A percentile compares a stretch with the other conserved stretches of the same genome.
phyloP scores from a whole-genome alignment of 1,140 invertebrate species.

The Lanistes nyassanus region DNA sequence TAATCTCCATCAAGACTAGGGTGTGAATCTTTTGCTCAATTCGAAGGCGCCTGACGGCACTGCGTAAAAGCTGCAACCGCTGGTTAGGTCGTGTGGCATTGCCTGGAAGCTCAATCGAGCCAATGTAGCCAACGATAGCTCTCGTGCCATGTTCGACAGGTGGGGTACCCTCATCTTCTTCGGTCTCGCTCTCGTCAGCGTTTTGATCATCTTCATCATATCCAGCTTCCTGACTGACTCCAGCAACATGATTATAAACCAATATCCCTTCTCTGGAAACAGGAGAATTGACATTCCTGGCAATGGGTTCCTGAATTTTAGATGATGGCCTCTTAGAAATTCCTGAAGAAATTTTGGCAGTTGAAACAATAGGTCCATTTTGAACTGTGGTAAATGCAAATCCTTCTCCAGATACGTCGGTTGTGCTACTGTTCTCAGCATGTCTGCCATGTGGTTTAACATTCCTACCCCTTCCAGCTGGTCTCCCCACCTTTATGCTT shows the following conservation, averaged over 20 bases:
- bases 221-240: slow-evolving; percentile 31
- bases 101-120: slow-evolving; percentile 94
- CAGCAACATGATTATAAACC: neutral
- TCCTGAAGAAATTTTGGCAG: slow-evolving; percentile 33
- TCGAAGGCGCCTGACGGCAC: slow-evolving; percentile 87
- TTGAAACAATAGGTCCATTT: slow-evolving; percentile 25
- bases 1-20: slow-evolving; percentile 85
- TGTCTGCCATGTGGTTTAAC: neutral
- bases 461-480: neutral
- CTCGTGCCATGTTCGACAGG: slow-evolving; percentile 71
- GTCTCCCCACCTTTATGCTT: slow-evolving; percentile 3
- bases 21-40: slow-evolving; percentile 90
- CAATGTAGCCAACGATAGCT: slow-evolving; percentile 91
- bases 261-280: neutral
- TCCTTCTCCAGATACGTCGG: slow-evolving; percentile 1
- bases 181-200: slow-evolving; percentile 37
- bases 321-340: slow-evolving; percentile 17
- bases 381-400: slow-evolving; percentile 27
- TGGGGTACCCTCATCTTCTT: slow-evolving; percentile 1
- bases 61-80: slow-evolving; percentile 74
- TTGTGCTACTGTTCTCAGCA: slow-evolving; percentile 4
- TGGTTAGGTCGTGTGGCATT: slow-evolving; percentile 78
- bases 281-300: neutral
- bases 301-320: neutral
- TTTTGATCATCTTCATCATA: slow-evolving; percentile 33